Conservation (phyloP, 2,797 vertebrate species). For the Myripristis jacobus region DNA sequence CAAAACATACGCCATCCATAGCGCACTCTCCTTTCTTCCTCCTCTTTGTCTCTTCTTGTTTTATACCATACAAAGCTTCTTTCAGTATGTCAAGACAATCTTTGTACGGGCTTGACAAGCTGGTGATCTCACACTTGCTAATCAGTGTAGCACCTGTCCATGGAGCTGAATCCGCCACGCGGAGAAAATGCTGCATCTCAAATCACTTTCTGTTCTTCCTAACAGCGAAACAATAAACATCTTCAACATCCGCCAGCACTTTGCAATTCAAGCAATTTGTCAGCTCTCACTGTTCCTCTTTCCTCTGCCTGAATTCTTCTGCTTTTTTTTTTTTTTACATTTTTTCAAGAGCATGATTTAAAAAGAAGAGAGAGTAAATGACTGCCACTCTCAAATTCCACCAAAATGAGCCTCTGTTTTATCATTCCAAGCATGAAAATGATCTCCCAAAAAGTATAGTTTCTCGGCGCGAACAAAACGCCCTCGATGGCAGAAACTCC, state of each 20-base stretch:
- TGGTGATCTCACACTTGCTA: constrained; percentile 65
- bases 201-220: constrained; percentile 33
- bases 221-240: constrained; percentile 12
- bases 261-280: neutral
- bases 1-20: constrained; percentile 33
- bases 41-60: constrained; percentile 56
- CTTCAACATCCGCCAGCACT: neutral
- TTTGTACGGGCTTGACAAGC: constrained; percentile 62
- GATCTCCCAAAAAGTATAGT: constrained; percentile 14
- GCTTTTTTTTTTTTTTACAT: neutral
- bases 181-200: constrained; percentile 57
- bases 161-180: constrained; percentile 26
- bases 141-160: constrained; percentile 49
- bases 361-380: constrained; percentile 1
- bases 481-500: constrained; percentile 2
- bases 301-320: constrained; percentile 7
- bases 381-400: neutral
- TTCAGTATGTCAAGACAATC: constrained; percentile 58
- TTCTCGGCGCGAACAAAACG: constrained; percentile 4
- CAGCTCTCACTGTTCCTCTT: constrained; percentile 22
- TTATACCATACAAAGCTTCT: constrained; percentile 65
- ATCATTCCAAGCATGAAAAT: constrained; percentile 14
- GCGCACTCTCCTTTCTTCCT: neutral
- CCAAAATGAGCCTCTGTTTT: neutral
- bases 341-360: neutral